These are phyloP conservation scores for Apogon hyalosoma DNA, from an alignment of 2,797 vertebrate genomes.

Conservation along the genomic window DNA sequence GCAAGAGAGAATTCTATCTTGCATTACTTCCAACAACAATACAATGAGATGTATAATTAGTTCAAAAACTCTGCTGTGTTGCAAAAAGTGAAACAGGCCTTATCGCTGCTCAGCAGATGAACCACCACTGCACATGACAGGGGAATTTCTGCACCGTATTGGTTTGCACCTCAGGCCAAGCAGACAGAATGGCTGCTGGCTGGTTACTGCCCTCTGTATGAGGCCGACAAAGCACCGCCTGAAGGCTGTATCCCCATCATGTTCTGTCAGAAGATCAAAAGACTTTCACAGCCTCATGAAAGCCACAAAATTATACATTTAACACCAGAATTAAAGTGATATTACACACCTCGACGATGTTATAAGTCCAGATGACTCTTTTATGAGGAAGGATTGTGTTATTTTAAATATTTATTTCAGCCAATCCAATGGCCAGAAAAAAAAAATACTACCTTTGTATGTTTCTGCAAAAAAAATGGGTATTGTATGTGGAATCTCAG, in stretches of 20 bases:
- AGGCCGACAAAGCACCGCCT: constrained; percentile 61
- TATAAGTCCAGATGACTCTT: neutral
- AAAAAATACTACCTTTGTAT: too few species aligned
- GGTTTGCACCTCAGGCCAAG: constrained; percentile 61
- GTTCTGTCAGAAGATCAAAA: constrained; percentile 53
- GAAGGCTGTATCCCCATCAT: constrained; percentile 50
- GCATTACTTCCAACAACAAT: constrained; percentile 52
- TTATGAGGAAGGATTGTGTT: neutral
- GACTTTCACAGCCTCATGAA: constrained; percentile 23
- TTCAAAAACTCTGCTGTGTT: constrained; percentile 55
- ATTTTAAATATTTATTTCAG: too few species aligned
- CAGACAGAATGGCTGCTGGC: constrained; percentile 47
- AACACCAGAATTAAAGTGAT: constrained; percentile 4
- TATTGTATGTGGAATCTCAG: too few species aligned
- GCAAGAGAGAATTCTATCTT: constrained; percentile 31
- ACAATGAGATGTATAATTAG: constrained; percentile 68
- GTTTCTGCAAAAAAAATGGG: too few species aligned
- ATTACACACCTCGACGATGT: neutral
- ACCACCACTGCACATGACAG: constrained; percentile 51
- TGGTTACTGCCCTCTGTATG: constrained; percentile 58
- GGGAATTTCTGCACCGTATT: constrained; percentile 52
- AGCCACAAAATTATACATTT: constrained; percentile 26
- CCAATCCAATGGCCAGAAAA: too few species aligned
- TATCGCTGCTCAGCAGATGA: constrained; percentile 77
- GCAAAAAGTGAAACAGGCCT: constrained; percentile 66